Evolutionary conservation across 1,140 invertebrate species (phyloP), one percentile per base, ranked within the genome.

Genomic region (Thaumetopoea pityocampa): DNA sequence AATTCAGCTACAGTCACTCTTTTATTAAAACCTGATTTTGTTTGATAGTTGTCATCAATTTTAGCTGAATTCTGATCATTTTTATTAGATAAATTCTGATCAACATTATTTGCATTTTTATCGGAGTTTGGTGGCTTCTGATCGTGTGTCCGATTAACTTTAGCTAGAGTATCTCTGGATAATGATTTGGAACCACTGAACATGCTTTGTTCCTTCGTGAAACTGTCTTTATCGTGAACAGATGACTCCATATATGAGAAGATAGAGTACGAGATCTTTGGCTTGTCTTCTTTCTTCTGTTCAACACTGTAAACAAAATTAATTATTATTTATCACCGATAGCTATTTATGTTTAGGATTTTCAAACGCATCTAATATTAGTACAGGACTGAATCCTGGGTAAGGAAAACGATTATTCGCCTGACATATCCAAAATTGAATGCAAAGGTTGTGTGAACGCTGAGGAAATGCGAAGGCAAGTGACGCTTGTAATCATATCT

Each of bases 221-320:
- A 89, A 33, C 87, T 87, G 0, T 84, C 70, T 56, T 87, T 89
- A 16, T 84, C 85, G 41, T 89, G 87, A 0, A 88, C 58, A 0
- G 88, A 86, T 19, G 83, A 84, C 57, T 91, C 90, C 1, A 94
- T 55, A 38, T 92, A 92, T 54, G 93, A 91, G 52, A 94, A 95
- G 11, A 94, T 87, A 0, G 93, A 94, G 62, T 90, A 92, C 29
- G 90, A 91, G 0, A 85, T 73, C 72, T 89, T 87, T 40, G 89
- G 87, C 49, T 90, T 85, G 4, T 80, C 80, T 46, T 84, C 66
- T 5, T 67, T 76, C 15, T 85, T 67, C 1, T 69, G 42, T 26
- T 72, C 62, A 0, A 49, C 23, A 18, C 87, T 85, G 55, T 46
- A 42, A 49, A 71, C 37, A 49, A 53, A 17, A 38, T 15, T 30